Evolutionary conservation across 1,140 invertebrate genomes (phyloP), one percentile per base, ranked within the genome.

Genomic region (Drosophila nikananu): DNA sequence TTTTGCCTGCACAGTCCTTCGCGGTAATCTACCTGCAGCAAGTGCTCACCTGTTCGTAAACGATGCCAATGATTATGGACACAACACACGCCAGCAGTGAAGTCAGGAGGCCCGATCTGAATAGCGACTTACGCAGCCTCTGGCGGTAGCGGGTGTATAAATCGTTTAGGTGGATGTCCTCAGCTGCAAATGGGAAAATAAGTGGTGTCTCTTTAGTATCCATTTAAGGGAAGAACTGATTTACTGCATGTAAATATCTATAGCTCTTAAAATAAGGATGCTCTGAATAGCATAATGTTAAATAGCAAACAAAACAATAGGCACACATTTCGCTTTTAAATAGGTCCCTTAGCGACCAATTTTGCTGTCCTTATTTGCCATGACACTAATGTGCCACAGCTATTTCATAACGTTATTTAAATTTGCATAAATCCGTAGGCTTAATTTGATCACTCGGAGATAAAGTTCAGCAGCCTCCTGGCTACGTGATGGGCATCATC

Each of bases 71-170:
- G 73, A 92, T 80, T 62, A 93, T 92, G 72, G 92, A 93, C 30
- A 93, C 83, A 6, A 93, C 75, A 79, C 91, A 93, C 80, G 92
- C 81, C 62, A 92, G 63, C 74, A 93, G 59, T 9, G 92, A 92
- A 59, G 91, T 93, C 39, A 91, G 25, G 39, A 93, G 64, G 7
- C 92, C 92, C 27, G 92, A 93, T 68, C 81, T 83, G 71, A 93
- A 93, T 6, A 93, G 77, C 35, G 92, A 93, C 75, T 93, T 93
- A 48, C 92, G 82, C 63, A 93, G 79, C 58, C 92, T 89, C 70
- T 93, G 92, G 39, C 92, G 84, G 75, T 93, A 93, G 64, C 92
- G 81, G 57, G 92, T 93, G 55, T 93, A 93, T 62, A 93, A 81
- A 80, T 93, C 91, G 75, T 93, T 92, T 57, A 93, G 71, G 61